Conservation (phyloP, 2,888 invertebrate genomes). For the Troglohyphantes excavatus region DNA sequence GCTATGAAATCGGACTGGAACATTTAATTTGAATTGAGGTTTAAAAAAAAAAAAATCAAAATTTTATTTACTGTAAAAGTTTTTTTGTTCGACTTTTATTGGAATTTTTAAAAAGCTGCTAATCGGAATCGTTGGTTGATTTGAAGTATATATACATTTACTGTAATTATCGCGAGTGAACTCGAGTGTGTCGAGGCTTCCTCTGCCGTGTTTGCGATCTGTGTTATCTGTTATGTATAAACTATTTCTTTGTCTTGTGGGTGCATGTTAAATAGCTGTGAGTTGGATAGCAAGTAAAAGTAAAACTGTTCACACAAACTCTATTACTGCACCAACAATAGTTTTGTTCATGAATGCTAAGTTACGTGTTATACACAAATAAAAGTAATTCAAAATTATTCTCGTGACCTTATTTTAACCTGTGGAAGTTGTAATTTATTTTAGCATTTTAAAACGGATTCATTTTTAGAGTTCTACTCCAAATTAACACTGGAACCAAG, state of each 20-base stretch:
- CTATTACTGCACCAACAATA: conserved; percentile 73
- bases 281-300: conserved; percentile 62
- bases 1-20: conserved; percentile 57
- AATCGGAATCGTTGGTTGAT: background rate
- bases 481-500: too few relatives aligned
- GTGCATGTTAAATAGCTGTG: conserved; percentile 76
- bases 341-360: conserved; percentile 75
- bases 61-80: conserved; percentile 44
- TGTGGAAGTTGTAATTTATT: too few relatives aligned
- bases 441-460: too few relatives aligned
- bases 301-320: conserved; percentile 71
- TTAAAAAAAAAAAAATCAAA: conserved; percentile 61
- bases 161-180: background rate
- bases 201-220: conserved; percentile 30
- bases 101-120: background rate
- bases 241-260: conserved; percentile 42
- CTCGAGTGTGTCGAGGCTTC: background rate
- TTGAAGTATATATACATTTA: conserved; percentile 16
- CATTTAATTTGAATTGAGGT: conserved; percentile 26
- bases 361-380: conserved; percentile 59
- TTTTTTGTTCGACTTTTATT: conserved; percentile 42
- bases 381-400: conserved; percentile 52
- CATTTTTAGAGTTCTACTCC: too few relatives aligned
- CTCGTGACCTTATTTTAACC: background rate
- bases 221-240: conserved; percentile 31